Base-by-base conservation (phyloP, 2,797 vertebrate genomes). In the Trachops cirrhosus region DNA sequence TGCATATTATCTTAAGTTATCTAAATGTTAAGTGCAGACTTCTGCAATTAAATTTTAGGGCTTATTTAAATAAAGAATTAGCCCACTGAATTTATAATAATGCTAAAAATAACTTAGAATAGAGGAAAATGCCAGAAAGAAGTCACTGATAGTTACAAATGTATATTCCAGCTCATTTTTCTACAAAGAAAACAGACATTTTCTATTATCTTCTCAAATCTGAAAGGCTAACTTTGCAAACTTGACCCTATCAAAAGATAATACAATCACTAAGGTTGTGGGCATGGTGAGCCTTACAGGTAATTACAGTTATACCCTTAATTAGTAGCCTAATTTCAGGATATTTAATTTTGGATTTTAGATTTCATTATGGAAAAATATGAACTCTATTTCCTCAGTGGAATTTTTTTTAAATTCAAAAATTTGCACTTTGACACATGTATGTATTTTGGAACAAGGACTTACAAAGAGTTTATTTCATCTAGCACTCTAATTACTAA, bases 401-500 rank as follows among this genome's bases (percentile, higher is more conserved):
- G 32, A 75, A 12, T 62, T 12, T 48, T 86, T 78, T 78, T 29
- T 52, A 34, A 67, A 83, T 29, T 83, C 14, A 52, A 92, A 77
- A 84, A 80, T 92, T 84, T 78, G 9, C 34, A 78, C 92, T 86
- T 93, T 85, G 64, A 86, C 1, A 95, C 14, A 80, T 54, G 34
- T 82, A 89, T 15, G 6, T 14, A 86, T 74, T 96, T 93, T 68
- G 12, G 48, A 68, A 82, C 12, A 86, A 86, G 48, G 64, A 86
- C 54, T 93, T 62, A n/a, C n/a, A 24, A 21, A 57, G 22, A 91
- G 26, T 83, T 54, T 83, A 1, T 89, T 94, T 86, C 39, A 93
- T 44, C 32, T 91, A 94, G 70, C 34, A 90, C 89, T 70, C 77
- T 93, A 90, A 44, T 80, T 70, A 86, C 21, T 80, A 93, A 93